Conservation (phyloP, 2,113 vertebrate genomes). For the Calyptomena viridis region DNA sequence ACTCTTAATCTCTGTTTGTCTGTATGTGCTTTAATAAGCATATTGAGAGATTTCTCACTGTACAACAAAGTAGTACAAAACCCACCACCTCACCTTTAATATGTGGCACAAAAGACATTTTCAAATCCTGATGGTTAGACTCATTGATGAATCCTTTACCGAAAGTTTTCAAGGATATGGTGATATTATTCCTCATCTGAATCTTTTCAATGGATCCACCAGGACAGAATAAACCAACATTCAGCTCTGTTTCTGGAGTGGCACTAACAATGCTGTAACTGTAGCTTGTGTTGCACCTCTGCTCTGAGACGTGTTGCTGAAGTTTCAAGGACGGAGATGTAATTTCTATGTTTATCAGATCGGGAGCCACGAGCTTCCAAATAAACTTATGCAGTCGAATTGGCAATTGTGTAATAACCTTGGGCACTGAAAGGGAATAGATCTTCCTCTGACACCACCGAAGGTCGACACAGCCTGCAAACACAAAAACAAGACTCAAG, state of each 20-base stretch:
- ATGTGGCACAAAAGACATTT: constrained; percentile 74
- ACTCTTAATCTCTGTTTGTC: neutral
- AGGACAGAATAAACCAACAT: constrained; percentile 85
- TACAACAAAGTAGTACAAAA: neutral
- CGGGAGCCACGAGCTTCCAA: constrained; percentile 80
- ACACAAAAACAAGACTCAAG: neutral
- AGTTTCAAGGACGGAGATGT: constrained; percentile 70
- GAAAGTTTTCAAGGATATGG: constrained; percentile 69
- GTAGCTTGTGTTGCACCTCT: constrained; percentile 71
- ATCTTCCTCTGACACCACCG: constrained; percentile 58
- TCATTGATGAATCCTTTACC: constrained; percentile 45
- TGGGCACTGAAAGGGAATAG: constrained; percentile 73
- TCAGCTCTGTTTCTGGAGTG: constrained; percentile 37
- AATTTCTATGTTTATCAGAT: constrained; percentile 72
- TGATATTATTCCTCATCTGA: constrained; percentile 81
- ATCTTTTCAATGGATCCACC: constrained; percentile 82
- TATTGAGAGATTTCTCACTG: neutral
- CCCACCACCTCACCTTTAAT: constrained; percentile 77
- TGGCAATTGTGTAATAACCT: constrained; percentile 70
- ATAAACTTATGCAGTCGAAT: constrained; percentile 77
- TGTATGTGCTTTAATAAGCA: neutral
- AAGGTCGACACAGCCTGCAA: constrained; percentile 69
- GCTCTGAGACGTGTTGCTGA: constrained; percentile 71
- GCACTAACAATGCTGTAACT: constrained; percentile 70
- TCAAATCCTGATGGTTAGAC: constrained; percentile 65